These are phyloP conservation scores for Pteropus alecto DNA, from an alignment of 2,113 vertebrate species.

Conservation along the genomic window DNA sequence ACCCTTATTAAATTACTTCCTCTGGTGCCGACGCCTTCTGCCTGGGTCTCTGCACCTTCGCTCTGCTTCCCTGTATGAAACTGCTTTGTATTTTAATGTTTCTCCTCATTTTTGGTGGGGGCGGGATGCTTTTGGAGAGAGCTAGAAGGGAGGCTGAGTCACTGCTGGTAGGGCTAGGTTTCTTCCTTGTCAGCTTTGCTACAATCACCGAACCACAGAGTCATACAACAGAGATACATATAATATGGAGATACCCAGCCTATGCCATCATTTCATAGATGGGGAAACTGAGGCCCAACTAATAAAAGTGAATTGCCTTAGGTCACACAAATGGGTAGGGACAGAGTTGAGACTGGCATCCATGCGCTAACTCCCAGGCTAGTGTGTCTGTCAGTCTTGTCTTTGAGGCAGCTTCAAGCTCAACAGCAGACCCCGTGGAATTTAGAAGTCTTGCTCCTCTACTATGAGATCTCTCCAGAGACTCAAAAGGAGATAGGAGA, in stretches of 20 bases:
- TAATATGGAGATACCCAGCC: background rate
- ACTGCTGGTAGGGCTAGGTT: background rate
- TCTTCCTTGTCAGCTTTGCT: background rate
- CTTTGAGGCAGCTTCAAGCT: background rate
- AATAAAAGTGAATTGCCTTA: background rate
- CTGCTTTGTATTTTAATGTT: constrained; percentile 61
- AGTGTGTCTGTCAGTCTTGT: background rate
- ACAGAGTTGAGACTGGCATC: accelerated
- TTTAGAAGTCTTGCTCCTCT: background rate
- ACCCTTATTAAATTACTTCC: constrained; percentile 83
- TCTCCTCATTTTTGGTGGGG: background rate
- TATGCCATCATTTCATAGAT: background rate
- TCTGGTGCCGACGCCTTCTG: constrained; percentile 53
- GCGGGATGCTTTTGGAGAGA: background rate
- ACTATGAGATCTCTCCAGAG: background rate
- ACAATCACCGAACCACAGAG: background rate
- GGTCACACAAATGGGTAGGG: background rate
- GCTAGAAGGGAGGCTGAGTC: constrained; percentile 36
- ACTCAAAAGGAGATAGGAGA: background rate
- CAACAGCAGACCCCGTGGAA: background rate
- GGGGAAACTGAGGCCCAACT: background rate
- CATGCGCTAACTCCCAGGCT: background rate
- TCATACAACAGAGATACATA: background rate
- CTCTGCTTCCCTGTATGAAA: background rate
- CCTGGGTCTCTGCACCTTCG: constrained; percentile 11